These are phyloP conservation scores for Eilema caniola DNA, from an alignment of 2,888 invertebrate species.

Conservation along the genomic window DNA sequence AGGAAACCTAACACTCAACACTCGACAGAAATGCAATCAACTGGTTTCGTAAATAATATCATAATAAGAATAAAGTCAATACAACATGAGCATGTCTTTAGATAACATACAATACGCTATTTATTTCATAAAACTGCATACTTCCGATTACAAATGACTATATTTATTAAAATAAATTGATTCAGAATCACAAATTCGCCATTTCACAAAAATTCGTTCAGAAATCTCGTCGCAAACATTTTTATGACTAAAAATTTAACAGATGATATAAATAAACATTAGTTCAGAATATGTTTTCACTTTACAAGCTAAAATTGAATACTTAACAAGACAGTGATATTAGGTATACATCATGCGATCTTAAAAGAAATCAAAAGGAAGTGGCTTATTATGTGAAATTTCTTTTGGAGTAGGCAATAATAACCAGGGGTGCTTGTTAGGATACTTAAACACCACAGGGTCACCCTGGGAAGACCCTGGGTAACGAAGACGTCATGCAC, in stretches of 20 bases:
- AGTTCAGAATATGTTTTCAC: too few relatives aligned
- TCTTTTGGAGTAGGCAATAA: too few relatives aligned
- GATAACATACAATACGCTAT: constrained; percentile 52
- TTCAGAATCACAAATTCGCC: constrained; percentile 80
- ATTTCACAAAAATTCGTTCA: constrained; percentile 73
- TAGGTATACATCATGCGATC: too few relatives aligned
- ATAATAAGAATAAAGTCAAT: constrained; percentile 57
- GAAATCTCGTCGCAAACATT: constrained; percentile 20
- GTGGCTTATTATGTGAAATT: not conserved
- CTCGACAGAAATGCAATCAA: constrained; percentile 64
- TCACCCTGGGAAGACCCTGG: too few relatives aligned
- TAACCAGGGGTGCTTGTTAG: too few relatives aligned
- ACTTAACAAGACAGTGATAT: too few relatives aligned
- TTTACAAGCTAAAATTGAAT: too few relatives aligned
- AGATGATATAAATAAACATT: not conserved
- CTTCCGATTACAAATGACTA: constrained; percentile 64
- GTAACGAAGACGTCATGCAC: too few relatives aligned
- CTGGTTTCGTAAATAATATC: constrained; percentile 58
- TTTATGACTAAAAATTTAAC: not conserved
- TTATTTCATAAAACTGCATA: constrained; percentile 61
- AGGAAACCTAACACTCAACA: constrained; percentile 67
- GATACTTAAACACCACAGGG: too few relatives aligned
- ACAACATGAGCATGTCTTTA: constrained; percentile 51
- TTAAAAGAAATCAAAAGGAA: too few relatives aligned
- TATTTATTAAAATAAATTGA: constrained; percentile 68